These are phyloP conservation scores for Campoplex nolae DNA, from an alignment of 2,888 invertebrate genomes.

Conservation along the genomic window DNA sequence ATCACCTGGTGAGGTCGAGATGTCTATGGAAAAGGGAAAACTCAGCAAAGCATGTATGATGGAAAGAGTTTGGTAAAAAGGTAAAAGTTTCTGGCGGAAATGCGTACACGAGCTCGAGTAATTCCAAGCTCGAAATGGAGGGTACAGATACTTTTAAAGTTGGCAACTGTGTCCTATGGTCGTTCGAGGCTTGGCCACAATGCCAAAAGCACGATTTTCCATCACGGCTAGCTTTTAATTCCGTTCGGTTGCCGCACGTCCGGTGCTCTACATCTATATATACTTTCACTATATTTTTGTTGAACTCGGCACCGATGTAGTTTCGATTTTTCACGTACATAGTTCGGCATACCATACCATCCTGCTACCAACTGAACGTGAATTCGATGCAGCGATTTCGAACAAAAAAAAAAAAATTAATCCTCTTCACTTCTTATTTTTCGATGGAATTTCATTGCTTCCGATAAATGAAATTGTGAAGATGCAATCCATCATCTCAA, in stretches of 20 bases:
- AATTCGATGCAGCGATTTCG: slow-evolving; percentile 5
- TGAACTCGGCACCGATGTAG: slow-evolving; percentile 28
- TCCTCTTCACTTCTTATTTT: neutral
- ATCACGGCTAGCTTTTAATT: slow-evolving; percentile 62
- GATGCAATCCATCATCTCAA: neutral
- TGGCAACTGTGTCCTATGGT: slow-evolving; percentile 68
- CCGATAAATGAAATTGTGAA: slow-evolving; percentile 1
- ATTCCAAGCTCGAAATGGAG: slow-evolving; percentile 69
- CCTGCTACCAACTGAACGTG: neutral
- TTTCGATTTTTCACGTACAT: slow-evolving; percentile 37
- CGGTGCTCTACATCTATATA: slow-evolving; percentile 25
- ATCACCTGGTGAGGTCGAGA: slow-evolving; percentile 6
- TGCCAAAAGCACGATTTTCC: slow-evolving; percentile 75
- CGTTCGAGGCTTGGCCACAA: slow-evolving; percentile 69
- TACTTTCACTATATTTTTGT: slow-evolving; percentile 25
- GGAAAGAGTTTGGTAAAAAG: slow-evolving; percentile 38
- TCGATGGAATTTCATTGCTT: neutral
- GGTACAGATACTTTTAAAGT: slow-evolving; percentile 68
- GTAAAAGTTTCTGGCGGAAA: slow-evolving; percentile 58
- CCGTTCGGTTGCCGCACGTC: slow-evolving; percentile 60
- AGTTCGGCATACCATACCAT: slow-evolving; percentile 1
- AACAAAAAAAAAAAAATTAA: slow-evolving; percentile 8
- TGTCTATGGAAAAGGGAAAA: slow-evolving; percentile 12
- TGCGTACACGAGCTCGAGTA: slow-evolving; percentile 67
- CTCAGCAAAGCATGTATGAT: slow-evolving; percentile 7